Evolutionary conservation across 2,888 invertebrate species (phyloP), one percentile per base, ranked within the genome.

Genomic region (Chelonus formosanus): DNA sequence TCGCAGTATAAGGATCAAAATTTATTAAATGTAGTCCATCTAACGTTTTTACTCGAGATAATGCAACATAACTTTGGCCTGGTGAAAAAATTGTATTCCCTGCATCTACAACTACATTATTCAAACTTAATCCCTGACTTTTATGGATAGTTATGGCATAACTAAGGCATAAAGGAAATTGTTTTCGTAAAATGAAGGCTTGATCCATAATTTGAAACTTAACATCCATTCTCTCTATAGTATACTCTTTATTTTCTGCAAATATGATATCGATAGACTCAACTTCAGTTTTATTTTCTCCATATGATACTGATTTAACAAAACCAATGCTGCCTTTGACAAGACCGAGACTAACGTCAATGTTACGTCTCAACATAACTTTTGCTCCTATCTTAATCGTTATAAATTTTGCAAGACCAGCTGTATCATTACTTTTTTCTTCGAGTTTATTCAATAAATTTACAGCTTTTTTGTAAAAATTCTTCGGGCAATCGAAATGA

Each of bases 351-450:
- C 68, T 71, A 6, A 76, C 65, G 56, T 77, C 73, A 61, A 77
- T 75, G 63, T 77, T 78, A 61, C 73, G 67, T 50, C 70, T 58
- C 5, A 78, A 64, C 75, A 77, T 76, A 6, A 77, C 57, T 68
- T 65, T 70, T 31, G 68, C 69, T 10, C 69, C 71, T 35, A 68
- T 54, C 62, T 74, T 75, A n/a, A 74, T 50, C 20, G 44, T 64
- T 5, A 76, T 73, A n/a, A 52, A 47, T 68, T 65, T 67, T 20
- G 71, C 65, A 4, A 76, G 67, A 5, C 76, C 76, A 7, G 73
- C 76, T 32, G 75, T 75, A 36, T 60, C 54, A 3, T 69, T 71
- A 31, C 58, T 48, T 55, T 75, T 71, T 52, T 75, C 71, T 35
- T 75, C 70, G 20, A 63, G 40, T 56, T 70, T 72, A 10, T 58